Conservation (phyloP, 2,797 vertebrate genomes). For the Oophaga sylvatica region DNA sequence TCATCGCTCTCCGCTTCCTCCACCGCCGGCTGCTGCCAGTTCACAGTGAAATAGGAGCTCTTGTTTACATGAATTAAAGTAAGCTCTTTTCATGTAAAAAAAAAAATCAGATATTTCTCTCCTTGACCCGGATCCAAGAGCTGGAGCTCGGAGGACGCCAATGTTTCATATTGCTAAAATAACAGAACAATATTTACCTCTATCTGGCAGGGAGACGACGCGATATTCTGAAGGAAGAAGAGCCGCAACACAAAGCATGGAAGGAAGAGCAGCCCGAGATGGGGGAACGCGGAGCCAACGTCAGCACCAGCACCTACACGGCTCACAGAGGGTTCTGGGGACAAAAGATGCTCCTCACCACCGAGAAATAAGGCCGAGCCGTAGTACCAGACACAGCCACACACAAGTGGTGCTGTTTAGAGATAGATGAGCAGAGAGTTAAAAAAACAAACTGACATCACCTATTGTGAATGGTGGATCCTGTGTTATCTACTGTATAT, state of each 20-base stretch:
- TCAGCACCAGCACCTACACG: background rate
- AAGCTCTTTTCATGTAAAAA: constrained; percentile 53
- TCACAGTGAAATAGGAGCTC: constrained; percentile 47
- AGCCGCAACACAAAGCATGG: constrained; percentile 21
- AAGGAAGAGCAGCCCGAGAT: background rate
- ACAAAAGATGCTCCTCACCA: too few relatives aligned
- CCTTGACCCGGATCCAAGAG: constrained; percentile 39
- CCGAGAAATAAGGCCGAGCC: background rate
- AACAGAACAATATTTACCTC: constrained; percentile 57
- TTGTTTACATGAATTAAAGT: constrained; percentile 58
- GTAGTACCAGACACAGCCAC: background rate
- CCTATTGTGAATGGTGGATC: too few relatives aligned
- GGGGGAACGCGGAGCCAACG: background rate
- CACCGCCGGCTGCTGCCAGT: constrained; percentile 8
- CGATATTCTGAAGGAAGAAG: constrained; percentile 27
- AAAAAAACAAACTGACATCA: too few relatives aligned
- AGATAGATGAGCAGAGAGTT: too few relatives aligned
- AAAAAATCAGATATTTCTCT: constrained; percentile 34
- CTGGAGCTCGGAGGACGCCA: constrained; percentile 39
- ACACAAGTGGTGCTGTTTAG: background rate
- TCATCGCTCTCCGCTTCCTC: background rate
- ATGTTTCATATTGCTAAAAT: constrained; percentile 54
- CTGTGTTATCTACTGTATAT: too few relatives aligned
- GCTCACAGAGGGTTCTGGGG: too few relatives aligned
- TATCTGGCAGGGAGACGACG: constrained; percentile 31